phyloP scores from a whole-genome alignment of 2,888 invertebrate genomes.

The Desoria tigrina region DNA sequence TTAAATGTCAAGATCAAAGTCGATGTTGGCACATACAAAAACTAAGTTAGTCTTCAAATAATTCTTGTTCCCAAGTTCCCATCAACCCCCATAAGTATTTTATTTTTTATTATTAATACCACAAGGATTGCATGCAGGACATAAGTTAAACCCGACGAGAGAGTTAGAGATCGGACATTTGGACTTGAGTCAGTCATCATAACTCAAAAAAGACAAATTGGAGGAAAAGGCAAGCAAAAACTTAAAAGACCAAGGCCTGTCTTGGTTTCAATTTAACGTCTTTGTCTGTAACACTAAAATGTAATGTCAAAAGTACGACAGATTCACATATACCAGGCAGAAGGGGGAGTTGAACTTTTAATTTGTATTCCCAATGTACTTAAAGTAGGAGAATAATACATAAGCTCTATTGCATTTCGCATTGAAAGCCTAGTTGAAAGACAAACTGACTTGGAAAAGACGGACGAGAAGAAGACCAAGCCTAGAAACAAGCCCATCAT shows the following conservation, averaged over 20 bases:
- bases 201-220: constrained; percentile 10
- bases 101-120: no score
- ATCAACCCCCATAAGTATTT: no score
- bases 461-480: not conserved
- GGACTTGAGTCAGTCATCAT: constrained; percentile 1
- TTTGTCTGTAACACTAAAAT: constrained; percentile 3
- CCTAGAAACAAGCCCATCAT: constrained; percentile 10
- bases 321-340: not conserved
- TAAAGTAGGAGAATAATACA: not conserved
- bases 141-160: not conserved
- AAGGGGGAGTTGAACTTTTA: constrained; percentile 9
- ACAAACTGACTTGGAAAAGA: constrained; percentile 2
- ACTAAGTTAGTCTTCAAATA: no score
- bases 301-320: not conserved
- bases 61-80: no score
- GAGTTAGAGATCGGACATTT: constrained; percentile 2
- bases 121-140: no score
- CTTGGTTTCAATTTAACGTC: not conserved
- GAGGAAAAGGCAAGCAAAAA: constrained; percentile 11
- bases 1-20: no score
- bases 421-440: no score
- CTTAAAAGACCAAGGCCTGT: not conserved
- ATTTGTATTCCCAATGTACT: constrained; percentile 7
- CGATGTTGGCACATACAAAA: no score
- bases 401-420: no score